These are phyloP conservation scores for Bruchidius siliquastri DNA, from an alignment of 2,888 invertebrate genomes.

Conservation along the genomic window DNA sequence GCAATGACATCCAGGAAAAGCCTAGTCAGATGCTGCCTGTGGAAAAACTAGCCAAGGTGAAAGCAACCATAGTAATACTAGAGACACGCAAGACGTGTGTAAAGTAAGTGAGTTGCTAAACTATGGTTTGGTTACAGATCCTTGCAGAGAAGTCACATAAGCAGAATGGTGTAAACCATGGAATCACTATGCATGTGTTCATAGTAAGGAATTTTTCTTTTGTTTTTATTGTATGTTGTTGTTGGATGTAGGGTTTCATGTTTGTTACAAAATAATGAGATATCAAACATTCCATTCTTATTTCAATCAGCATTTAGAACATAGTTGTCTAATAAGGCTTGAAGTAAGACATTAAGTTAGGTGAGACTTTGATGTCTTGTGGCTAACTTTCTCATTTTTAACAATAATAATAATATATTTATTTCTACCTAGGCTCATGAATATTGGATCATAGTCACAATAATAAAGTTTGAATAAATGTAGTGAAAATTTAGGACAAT, in stretches of 20 bases:
- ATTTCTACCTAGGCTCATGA: too few species aligned
- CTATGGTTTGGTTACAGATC: constrained; percentile 51
- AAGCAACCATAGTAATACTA: neutral
- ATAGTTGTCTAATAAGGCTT: too few species aligned
- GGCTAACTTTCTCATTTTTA: too few species aligned
- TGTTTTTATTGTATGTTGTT: neutral
- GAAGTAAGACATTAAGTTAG: too few species aligned
- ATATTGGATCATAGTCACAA: too few species aligned
- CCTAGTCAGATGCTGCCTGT: constrained; percentile 65
- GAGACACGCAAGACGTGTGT: neutral
- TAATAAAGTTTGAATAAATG: too few species aligned
- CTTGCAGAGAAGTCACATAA: constrained; percentile 64
- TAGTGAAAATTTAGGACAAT: too few species aligned
- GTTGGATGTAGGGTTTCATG: neutral
- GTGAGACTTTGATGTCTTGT: too few species aligned
- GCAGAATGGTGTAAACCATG: constrained; percentile 62
- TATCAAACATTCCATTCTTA: too few species aligned
- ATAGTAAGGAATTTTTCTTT: constrained; percentile 46
- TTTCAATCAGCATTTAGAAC: too few species aligned
- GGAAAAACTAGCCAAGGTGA: constrained; percentile 72
- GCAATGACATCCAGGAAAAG: constrained; percentile 58
- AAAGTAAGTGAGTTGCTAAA: neutral
- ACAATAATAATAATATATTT: too few species aligned
- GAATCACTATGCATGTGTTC: constrained; percentile 65
- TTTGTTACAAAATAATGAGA: too few species aligned